These are phyloP conservation scores for Sternarchorhynchus goeldii DNA, from an alignment of 2,797 vertebrate species.

Conservation along the genomic window DNA sequence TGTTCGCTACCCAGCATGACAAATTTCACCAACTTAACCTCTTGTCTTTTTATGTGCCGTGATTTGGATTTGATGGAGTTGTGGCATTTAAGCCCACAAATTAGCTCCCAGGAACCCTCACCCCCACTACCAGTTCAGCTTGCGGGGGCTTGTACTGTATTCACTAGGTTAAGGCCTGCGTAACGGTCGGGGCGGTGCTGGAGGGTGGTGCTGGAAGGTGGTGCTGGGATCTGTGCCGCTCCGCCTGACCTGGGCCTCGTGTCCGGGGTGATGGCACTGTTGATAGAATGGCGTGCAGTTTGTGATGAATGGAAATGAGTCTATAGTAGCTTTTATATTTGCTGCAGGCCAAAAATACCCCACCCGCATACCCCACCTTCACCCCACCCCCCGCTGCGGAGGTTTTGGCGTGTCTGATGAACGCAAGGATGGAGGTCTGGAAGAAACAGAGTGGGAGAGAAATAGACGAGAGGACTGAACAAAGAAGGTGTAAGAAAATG, in stretches of 20 bases:
- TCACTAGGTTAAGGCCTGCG: too few species aligned
- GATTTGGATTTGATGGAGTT: conserved; percentile 14
- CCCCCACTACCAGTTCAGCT: not conserved
- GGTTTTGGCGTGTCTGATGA: conserved; percentile 66
- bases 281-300: conserved; percentile 38
- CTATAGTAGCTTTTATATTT: conserved; percentile 66
- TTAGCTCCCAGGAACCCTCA: not conserved
- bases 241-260: too few species aligned
- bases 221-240: too few species aligned
- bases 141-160: too few species aligned
- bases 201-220: too few species aligned
- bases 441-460: conserved; percentile 50
- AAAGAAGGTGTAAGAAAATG: conserved; percentile 50
- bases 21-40: not conserved
- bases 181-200: too few species aligned
- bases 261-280: too few species aligned
- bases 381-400: conserved; percentile 1
- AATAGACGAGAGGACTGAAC: conserved; percentile 18
- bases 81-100: conserved; percentile 24
- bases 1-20: too few species aligned
- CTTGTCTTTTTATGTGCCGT: not conserved
- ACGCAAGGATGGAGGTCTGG: conserved; percentile 44
- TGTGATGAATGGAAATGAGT: conserved; percentile 77
- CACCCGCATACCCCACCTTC: too few species aligned
- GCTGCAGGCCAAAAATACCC: conserved; percentile 56